These are phyloP conservation scores for Hippasteria phrygiana DNA, from an alignment of 53 echinoderm and acorn worm genomes.

Conservation along the genomic window DNA sequence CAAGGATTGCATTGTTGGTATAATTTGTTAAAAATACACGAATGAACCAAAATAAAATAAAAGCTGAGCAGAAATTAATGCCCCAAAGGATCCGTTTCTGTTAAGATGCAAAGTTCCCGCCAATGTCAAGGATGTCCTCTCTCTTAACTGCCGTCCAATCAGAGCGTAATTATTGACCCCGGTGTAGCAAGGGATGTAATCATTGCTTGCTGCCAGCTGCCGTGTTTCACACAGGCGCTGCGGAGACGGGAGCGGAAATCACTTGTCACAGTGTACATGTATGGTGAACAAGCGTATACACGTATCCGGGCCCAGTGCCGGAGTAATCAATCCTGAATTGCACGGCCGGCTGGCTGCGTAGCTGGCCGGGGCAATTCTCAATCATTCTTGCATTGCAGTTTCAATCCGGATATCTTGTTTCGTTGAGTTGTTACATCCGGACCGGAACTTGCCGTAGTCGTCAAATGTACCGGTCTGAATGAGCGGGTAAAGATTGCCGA, in stretches of 20 bases:
- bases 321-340: constrained; percentile 43
- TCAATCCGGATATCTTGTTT: constrained; percentile 54
- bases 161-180: constrained; percentile 17
- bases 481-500: not conserved
- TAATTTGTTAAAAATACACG: no score
- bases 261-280: constrained; percentile 47
- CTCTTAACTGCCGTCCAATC: constrained; percentile 34
- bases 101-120: not conserved
- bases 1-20: no score
- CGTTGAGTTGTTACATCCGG: constrained; percentile 57
- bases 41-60: no score
- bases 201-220: constrained; percentile 33
- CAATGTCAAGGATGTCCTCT: not conserved
- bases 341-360: not conserved
- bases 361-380: not conserved
- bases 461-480: not conserved
- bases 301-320: not conserved
- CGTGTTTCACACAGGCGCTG: constrained; percentile 19
- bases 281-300: constrained; percentile 26
- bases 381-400: constrained; percentile 23
- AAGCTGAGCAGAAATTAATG: no score
- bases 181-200: constrained; percentile 4
- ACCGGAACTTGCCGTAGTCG: constrained; percentile 39
- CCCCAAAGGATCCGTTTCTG: no score
- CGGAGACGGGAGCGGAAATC: constrained; percentile 38